Conservation (phyloP, 1,140 invertebrate genomes). For the Microplitis mediator region DNA sequence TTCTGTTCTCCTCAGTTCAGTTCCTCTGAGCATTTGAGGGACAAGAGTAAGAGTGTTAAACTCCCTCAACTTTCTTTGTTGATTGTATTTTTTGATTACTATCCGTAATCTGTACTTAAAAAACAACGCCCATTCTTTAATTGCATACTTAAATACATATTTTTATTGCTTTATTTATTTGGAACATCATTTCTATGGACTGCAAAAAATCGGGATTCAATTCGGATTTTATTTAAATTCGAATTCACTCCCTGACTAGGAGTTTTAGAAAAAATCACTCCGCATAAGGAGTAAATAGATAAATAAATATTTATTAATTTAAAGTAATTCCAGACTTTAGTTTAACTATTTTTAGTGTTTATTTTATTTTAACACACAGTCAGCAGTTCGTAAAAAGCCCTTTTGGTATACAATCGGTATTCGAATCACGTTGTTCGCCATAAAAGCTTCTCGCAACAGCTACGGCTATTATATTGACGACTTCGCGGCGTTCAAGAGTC, state of each 20-base stretch:
- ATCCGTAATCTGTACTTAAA: neutral
- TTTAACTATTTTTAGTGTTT: conserved; percentile 22
- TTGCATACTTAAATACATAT: no score
- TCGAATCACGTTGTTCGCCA: conserved; percentile 31
- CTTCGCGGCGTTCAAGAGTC: neutral
- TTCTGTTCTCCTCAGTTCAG: conserved; percentile 1
- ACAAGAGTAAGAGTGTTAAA: neutral
- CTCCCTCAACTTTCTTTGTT: neutral
- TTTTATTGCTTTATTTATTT: no score
- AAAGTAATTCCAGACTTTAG: no score
- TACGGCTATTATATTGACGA: conserved; percentile 24
- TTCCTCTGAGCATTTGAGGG: conserved; percentile 18
- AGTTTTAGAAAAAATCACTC: no score
- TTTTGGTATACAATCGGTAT: conserved; percentile 12
- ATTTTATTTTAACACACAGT: conserved; percentile 21
- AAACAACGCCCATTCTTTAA: no score
- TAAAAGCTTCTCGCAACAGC: conserved; percentile 17
- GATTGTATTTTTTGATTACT: conserved; percentile 14
- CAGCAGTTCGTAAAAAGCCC: conserved; percentile 36
- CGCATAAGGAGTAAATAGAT: no score
- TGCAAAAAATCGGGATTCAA: no score
- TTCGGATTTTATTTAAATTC: no score
- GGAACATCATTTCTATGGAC: no score
- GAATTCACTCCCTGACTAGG: no score
- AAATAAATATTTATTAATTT: no score